Conservation (phyloP, 1,140 invertebrate species). For the Cecropterus lyciades region DNA sequence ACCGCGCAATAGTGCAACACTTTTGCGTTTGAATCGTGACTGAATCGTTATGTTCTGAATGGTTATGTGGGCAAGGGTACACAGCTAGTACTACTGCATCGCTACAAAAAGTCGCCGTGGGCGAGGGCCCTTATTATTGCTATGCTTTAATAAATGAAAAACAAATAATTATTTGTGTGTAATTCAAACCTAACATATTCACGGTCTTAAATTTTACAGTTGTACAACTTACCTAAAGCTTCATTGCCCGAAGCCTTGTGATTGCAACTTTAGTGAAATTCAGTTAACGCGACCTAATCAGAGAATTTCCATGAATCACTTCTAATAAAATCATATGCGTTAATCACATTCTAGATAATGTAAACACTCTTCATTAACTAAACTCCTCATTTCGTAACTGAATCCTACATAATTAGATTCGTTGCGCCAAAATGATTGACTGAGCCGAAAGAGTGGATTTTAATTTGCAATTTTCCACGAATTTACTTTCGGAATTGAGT, state of each 20-base stretch:
- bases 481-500: slow-evolving; percentile 5
- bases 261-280: background rate
- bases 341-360: background rate
- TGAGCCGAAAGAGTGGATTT: background rate
- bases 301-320: background rate
- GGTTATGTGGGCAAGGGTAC: no score
- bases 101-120: no score
- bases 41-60: no score
- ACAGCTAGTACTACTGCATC: no score
- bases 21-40: no score
- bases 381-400: background rate
- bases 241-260: slow-evolving; percentile 5
- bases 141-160: no score
- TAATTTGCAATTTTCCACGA: slow-evolving; percentile 11
- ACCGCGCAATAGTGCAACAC: no score
- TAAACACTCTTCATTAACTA: background rate
- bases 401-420: slow-evolving; percentile 8
- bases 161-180: no score
- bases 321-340: background rate
- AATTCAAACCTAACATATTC: background rate
- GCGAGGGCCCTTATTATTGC: no score
- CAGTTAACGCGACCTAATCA: background rate
- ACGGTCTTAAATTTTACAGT: background rate
- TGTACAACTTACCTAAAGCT: background rate
- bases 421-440: background rate